Base-by-base conservation (phyloP, 23 tunicate genomes). In the Ascidia mentula region DNA sequence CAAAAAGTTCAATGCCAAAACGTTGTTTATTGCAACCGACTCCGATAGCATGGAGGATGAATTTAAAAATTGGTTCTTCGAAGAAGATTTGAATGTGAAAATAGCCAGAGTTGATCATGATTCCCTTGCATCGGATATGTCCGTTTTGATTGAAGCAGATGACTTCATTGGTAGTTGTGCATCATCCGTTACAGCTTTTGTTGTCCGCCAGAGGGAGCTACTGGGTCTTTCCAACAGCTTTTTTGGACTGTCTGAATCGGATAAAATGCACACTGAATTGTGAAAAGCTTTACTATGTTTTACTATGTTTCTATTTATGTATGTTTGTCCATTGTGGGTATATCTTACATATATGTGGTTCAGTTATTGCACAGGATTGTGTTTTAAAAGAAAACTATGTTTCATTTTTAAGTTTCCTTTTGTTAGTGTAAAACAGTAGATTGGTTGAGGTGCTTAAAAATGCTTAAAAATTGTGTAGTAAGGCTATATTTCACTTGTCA, bases 81-180 rank as follows among this genome's bases (percentile, higher is more conserved):
- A 71, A 3, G 75, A 40, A 20, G 73, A 32, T 18, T 36, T 87
- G 31, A 8, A 53, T 34, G 75, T 93, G 18, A 53, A 88, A 9
- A 35, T 93, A 0, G 93, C 88, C 18, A 73, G 39, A 40, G 59
- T 84, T 31, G 69, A 46, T 24, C 17, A 84, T 12, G 75, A 93
- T 59, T 69, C 72, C 38, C 59, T 90, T 42, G 69, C 40, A 18
- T 74, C 35, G 15, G 98, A 93, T 75, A 36, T 87, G 38, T 92
- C 98, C 4, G 31, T 93, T 18, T 26, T 93, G 20, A 75, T 90
- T 40, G 84, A 85, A 77, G 83, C 98, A 1, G 98, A 93, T 72
- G 75, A 3, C 9, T 93, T 93, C 61, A 77, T 93, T 31, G 98
- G 98, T 36, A 93, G 80, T 40, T 93, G 98, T 71, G 98, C 74